phyloP scores from a whole-genome alignment of 2,113 vertebrate genomes.

The Calyptommatus sinebrachiatus region DNA sequence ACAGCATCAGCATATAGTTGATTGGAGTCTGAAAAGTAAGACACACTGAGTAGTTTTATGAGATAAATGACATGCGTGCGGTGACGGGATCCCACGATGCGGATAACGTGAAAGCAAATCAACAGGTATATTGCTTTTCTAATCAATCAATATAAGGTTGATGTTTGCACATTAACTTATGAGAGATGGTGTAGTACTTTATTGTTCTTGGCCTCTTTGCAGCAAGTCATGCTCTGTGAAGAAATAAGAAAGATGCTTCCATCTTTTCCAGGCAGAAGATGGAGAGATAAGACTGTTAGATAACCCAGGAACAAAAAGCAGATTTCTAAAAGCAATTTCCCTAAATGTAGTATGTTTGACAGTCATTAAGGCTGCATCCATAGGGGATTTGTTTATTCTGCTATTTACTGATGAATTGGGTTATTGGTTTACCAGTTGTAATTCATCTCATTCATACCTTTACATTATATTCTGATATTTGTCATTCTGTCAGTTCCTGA shows the following conservation, averaged over 20 bases:
- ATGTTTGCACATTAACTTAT: conserved; percentile 40
- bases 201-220: conserved; percentile 16
- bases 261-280: not conserved
- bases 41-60: conserved; percentile 2
- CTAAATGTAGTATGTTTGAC: no score
- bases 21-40: conserved; percentile 10
- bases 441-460: no score
- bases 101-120: conserved; percentile 49
- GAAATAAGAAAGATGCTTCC: not conserved
- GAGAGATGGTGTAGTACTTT: conserved; percentile 46
- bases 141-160: conserved; percentile 47
- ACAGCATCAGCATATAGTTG: not conserved
- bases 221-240: not conserved
- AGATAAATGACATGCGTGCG: conserved; percentile 17
- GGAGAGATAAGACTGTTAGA: no score
- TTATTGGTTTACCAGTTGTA: no score
- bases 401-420: no score
- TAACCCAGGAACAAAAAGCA: not conserved
- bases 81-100: conserved; percentile 39
- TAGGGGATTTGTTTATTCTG: no score
- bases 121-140: conserved; percentile 44
- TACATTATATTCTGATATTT: no score
- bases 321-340: not conserved
- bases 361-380: no score
- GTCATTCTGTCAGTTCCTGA: no score